Evolutionary conservation across 2,113 vertebrate genomes (phyloP), one percentile per base, ranked within the genome.

Genomic region (Hypomesus transpacificus): DNA sequence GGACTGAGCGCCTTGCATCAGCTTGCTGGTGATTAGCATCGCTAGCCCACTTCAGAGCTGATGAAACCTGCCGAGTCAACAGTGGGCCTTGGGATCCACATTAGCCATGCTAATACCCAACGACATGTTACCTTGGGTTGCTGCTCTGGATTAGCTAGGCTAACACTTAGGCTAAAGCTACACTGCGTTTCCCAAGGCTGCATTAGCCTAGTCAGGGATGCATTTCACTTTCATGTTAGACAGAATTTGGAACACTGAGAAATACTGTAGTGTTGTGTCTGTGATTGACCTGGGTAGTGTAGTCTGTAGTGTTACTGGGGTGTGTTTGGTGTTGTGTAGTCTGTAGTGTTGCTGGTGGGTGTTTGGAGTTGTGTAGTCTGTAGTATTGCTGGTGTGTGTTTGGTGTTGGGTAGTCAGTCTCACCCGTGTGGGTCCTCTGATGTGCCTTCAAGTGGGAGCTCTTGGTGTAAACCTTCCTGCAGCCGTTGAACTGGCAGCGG

Each of bases 371-470:
- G 39, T 46, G 39, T 46, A 46, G 39, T 46, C 39, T 46, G 39
- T 13, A 46, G 39, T 11, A 2, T 46, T 46, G 39, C 39, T 46
- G 9, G 7, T 11, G 39, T 46, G 39, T 46, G 53, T 56, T 4
- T 56, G 20, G 57, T 21, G 11, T 1, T 13, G 34, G 14, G 31
- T 34, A 14, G 21, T 20, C 39, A 8, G 21, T 70, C 85, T 76
- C 92, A 98, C 96, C 97, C 94, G 97, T 99, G 90, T 98, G 96
- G 87, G 97, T 99, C 90, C 97, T 96, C 94, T 98, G 97, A 89
- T 99, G 97, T 69, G 97, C 97, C 92, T 99, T 99, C 91, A 99
- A 91, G 87, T 98, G 96, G 80, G 96, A 98, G 85, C 97, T 99
- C 92, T 99, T 98, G 91, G 96, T 99, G 90, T 99, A 98, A 89